A percentile compares a stretch with the other conserved stretches of the same genome.
Evolutionary conservation across 2,888 invertebrate genomes (phyloP).

Genomic region (Tetragonisca angustula): DNA sequence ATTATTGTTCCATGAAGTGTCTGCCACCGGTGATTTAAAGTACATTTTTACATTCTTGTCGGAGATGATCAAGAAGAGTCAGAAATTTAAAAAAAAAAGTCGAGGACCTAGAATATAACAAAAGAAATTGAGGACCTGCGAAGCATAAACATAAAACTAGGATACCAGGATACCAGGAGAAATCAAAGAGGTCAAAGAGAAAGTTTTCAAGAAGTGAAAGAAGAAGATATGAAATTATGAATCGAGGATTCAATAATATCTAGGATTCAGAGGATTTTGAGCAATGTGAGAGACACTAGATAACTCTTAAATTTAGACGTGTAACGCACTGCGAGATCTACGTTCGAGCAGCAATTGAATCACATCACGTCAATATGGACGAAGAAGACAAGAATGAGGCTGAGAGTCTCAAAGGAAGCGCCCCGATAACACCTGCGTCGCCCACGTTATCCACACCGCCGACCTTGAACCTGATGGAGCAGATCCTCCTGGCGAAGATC

Average conservation of each 20-base stretch:
- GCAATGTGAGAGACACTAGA: too few species aligned
- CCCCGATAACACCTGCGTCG: conserved; percentile 82
- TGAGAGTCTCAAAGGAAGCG: conserved; percentile 32
- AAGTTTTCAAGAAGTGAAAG: too few species aligned
- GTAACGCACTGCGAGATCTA: neutral
- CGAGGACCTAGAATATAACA: neutral
- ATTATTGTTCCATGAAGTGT: neutral
- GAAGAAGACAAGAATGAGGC: conserved; percentile 48
- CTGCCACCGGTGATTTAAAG: neutral
- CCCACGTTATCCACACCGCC: conserved; percentile 86
- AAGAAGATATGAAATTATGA: neutral
- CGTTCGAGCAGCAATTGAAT: neutral
- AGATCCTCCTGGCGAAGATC: conserved; percentile 92
- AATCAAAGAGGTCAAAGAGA: too few species aligned
- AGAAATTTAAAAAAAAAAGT: neutral
- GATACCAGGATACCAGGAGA: too few species aligned
- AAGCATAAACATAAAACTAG: too few species aligned
- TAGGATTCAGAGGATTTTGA: neutral
- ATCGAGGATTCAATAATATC: neutral
- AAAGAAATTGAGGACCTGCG: neutral
- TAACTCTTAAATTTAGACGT: neutral
- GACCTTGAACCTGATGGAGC: conserved; percentile 88
- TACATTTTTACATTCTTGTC: neutral
- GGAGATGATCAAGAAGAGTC: neutral
- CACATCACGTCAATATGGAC: conserved; percentile 47